Percentiles rank a stretch among this genome's conserved stretches.
Conservation (phyloP, 1,140 invertebrate species). For the Dendroctonus ponderosae region DNA sequence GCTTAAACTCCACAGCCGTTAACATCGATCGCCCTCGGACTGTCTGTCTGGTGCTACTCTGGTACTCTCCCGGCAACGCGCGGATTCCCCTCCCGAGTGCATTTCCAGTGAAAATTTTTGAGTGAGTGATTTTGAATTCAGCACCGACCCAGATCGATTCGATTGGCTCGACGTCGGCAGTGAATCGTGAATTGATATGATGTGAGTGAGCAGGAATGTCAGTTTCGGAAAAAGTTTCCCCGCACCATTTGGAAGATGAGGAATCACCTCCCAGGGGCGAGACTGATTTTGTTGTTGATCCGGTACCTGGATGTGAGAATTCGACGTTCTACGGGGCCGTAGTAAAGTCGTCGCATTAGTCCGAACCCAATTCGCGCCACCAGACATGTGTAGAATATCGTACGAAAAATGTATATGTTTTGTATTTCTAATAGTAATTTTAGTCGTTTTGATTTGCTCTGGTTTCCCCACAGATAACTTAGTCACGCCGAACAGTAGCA, state of each 20-base stretch:
- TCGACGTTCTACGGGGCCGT: conserved; percentile 29
- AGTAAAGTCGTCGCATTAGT: conserved; percentile 28
- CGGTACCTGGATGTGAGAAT: conserved; percentile 44
- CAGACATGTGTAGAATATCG: conserved; percentile 51
- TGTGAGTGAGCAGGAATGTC: conserved; percentile 37
- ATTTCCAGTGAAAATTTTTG: conserved; percentile 14
- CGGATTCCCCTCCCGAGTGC: conserved; percentile 17
- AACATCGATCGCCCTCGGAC: conserved; percentile 37
- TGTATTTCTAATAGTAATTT: conserved; percentile 47
- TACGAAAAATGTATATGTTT: conserved; percentile 51
- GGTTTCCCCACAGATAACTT: conserved; percentile 50
- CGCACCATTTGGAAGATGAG: conserved; percentile 40
- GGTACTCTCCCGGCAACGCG: conserved; percentile 30
- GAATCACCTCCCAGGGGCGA: conserved; percentile 28
- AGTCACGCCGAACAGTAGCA: conserved; percentile 42
- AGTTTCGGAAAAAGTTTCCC: conserved; percentile 15
- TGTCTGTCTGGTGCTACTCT: conserved; percentile 24
- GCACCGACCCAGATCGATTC: too few relatives aligned
- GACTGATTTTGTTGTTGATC: conserved; percentile 14
- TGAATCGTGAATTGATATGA: conserved; percentile 4
- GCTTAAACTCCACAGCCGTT: conserved; percentile 44
- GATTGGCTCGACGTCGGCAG: too few relatives aligned
- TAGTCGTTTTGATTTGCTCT: conserved; percentile 49
- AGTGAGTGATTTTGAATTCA: conserved; percentile 2
- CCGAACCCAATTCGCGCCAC: conserved; percentile 30